phyloP scores from a whole-genome alignment of 2,888 invertebrate species.

The Philaethria dido region DNA sequence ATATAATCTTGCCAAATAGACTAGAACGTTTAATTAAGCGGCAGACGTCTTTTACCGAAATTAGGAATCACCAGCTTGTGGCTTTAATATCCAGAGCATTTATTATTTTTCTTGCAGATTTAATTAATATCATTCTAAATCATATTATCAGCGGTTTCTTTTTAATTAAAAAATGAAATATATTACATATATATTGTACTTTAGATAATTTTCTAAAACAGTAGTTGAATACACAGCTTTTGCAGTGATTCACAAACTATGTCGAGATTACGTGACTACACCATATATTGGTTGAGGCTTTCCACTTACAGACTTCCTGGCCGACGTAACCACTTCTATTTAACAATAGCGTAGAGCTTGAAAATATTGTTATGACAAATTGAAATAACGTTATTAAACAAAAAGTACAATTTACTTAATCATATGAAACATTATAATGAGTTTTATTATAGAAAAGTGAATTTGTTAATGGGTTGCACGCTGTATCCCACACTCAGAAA shows the following conservation, averaged over 20 bases:
- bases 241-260: conserved; percentile 20
- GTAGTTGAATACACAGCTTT: conserved; percentile 13
- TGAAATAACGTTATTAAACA: conserved; percentile 18
- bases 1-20: conserved; percentile 18
- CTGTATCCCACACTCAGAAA: no score
- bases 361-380: conserved; percentile 6
- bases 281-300: conserved; percentile 49
- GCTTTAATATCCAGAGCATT: conserved; percentile 29
- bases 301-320: conserved; percentile 51
- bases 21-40: conserved; percentile 36
- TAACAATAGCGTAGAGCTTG: conserved; percentile 6
- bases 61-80: conserved; percentile 36
- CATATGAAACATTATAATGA: neutral
- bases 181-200: neutral
- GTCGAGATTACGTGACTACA: conserved; percentile 51
- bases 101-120: conserved; percentile 7
- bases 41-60: conserved; percentile 30
- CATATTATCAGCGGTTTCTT: neutral
- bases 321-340: conserved; percentile 29
- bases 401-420: neutral
- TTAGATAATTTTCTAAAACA: conserved; percentile 16
- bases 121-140: neutral
- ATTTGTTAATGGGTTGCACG: no score
- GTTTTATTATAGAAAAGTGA: neutral
- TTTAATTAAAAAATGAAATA: neutral